Evolutionary conservation across 1,140 invertebrate species (phyloP).

Genomic region (Asbolus verrucosus): DNA sequence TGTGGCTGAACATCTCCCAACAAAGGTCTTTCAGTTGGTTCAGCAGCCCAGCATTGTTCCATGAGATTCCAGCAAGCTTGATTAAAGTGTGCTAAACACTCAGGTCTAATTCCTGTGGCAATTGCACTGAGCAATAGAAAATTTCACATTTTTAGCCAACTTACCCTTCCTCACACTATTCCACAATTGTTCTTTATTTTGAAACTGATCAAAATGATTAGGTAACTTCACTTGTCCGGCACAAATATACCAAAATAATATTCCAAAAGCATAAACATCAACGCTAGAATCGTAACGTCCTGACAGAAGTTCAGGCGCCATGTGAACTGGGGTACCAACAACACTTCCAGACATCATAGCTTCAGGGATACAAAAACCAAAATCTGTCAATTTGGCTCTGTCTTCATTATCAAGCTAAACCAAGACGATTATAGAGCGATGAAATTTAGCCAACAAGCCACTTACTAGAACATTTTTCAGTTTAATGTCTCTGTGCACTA

Average conservation of each 20-base stretch:
- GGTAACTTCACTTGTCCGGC: constrained; percentile 85
- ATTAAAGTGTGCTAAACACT: constrained; percentile 79
- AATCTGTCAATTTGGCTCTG: constrained; percentile 87
- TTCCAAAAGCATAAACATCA: constrained; percentile 92
- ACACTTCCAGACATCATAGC: constrained; percentile 91
- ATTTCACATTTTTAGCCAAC: no score
- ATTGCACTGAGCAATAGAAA: no score
- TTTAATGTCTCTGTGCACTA: constrained; percentile 92
- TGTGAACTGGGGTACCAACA: constrained; percentile 91
- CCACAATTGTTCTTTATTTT: constrained; percentile 91
- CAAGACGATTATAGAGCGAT: constrained; percentile 6
- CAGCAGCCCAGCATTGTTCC: constrained; percentile 87
- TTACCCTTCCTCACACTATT: constrained; percentile 85
- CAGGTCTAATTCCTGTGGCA: constrained; percentile 76
- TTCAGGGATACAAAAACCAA: constrained; percentile 92
- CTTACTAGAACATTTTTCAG: constrained; percentile 87
- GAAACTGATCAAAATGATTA: constrained; percentile 85
- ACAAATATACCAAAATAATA: constrained; percentile 93
- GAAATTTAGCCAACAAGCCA: constrained; percentile 11
- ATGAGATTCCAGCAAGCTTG: constrained; percentile 88
- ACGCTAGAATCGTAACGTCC: constrained; percentile 88
- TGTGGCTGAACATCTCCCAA: constrained; percentile 81
- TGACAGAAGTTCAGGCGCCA: constrained; percentile 90
- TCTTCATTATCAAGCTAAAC: constrained; percentile 75
- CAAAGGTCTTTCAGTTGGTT: constrained; percentile 80